These are phyloP conservation scores for Pseudococcus viburni DNA, from an alignment of 2,888 invertebrate species.

Conservation along the genomic window DNA sequence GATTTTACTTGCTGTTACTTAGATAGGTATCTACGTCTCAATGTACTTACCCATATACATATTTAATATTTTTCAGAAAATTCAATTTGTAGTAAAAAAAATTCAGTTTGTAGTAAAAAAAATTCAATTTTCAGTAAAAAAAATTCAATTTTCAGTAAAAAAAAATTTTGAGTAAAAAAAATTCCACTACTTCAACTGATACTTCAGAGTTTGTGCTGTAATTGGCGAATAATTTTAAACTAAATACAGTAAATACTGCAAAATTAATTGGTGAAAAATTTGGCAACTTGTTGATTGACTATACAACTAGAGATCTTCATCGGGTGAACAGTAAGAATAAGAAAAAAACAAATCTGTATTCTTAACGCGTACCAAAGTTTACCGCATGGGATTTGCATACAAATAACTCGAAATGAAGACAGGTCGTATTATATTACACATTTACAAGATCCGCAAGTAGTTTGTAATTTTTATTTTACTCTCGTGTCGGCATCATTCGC, in stretches of 20 bases:
- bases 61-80: too few relatives aligned
- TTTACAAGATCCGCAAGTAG: not conserved
- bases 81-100: too few relatives aligned
- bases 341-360: slow-evolving; percentile 50
- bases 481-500: not conserved
- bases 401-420: slow-evolving; percentile 57
- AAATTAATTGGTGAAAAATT: slow-evolving; percentile 6
- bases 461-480: slow-evolving; percentile 49
- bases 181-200: too few relatives aligned
- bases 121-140: too few relatives aligned
- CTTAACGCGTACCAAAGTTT: slow-evolving; percentile 47
- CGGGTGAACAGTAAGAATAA: slow-evolving; percentile 36
- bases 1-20: not conserved
- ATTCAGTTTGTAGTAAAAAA: too few relatives aligned
- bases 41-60: not conserved
- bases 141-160: too few relatives aligned
- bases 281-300: not conserved
- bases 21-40: not conserved
- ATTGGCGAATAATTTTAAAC: not conserved
- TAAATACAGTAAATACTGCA: not conserved
- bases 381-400: slow-evolving; percentile 57
- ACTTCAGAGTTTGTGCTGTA: too few relatives aligned
- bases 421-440: not conserved
- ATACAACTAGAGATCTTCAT: not conserved
- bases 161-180: too few relatives aligned